Evolutionary conservation across 2,888 invertebrate genomes (phyloP).

Genomic region (Holacanthella duospinosa): DNA sequence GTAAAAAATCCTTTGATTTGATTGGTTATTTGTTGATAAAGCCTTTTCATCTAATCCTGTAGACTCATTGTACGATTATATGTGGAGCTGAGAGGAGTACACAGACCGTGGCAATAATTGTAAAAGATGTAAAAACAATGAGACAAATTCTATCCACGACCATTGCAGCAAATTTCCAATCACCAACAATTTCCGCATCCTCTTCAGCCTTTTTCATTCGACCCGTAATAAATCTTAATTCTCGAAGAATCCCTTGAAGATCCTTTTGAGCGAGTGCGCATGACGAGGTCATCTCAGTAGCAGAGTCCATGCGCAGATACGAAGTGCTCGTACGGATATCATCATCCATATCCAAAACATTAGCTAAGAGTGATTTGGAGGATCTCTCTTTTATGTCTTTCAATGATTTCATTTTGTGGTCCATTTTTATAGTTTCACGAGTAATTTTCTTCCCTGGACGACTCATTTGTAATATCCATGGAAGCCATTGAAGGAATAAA

Average conservation of each 20-base stretch:
- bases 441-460: conserved; percentile 91
- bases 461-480: conserved; percentile 90
- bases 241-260: conserved; percentile 78
- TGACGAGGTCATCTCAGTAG: conserved; percentile 38
- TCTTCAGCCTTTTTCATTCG: conserved; percentile 91
- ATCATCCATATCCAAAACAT: conserved; percentile 90
- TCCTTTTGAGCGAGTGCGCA: conserved; percentile 46
- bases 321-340: conserved; percentile 57
- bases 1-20: too few species aligned
- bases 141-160: conserved; percentile 95
- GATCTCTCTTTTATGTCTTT: conserved; percentile 80
- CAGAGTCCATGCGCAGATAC: conserved; percentile 46
- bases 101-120: conserved; percentile 82
- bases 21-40: too few species aligned
- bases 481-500: conserved; percentile 93
- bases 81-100: conserved; percentile 85
- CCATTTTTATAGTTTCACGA: conserved; percentile 77
- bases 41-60: too few species aligned
- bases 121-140: conserved; percentile 88
- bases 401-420: conserved; percentile 80
- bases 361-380: conserved; percentile 84
- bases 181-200: conserved; percentile 82
- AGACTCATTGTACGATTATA: conserved; percentile 87
- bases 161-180: conserved; percentile 98
- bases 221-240: conserved; percentile 87